Conservation (phyloP, 2,888 invertebrate species). For the Molanna angustata region DNA sequence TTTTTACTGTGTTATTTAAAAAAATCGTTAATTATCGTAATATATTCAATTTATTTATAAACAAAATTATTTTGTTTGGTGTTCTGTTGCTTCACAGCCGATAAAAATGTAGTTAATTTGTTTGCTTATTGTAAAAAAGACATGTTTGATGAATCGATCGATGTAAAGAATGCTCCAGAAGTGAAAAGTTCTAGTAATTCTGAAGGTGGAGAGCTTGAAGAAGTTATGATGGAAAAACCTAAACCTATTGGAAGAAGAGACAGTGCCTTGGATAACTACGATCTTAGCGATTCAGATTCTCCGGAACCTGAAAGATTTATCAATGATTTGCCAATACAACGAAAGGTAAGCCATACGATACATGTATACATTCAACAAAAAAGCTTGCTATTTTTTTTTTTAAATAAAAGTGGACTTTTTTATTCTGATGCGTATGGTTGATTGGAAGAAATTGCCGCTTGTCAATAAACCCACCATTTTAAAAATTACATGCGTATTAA, state of each 20-base stretch:
- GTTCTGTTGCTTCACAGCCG: too few species aligned
- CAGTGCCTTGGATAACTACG: constrained; percentile 22
- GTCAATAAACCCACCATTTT: too few species aligned
- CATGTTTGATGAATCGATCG: constrained; percentile 61
- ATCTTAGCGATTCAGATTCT: constrained; percentile 30
- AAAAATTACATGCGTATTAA: too few species aligned
- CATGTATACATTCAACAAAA: too few species aligned
- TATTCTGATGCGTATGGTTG: too few species aligned
- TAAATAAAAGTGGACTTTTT: too few species aligned
- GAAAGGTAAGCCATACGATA: constrained; percentile 15
- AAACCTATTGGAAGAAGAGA: constrained; percentile 14
- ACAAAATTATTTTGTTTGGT: too few species aligned
- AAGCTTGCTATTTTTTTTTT: too few species aligned
- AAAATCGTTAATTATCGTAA: too few species aligned
- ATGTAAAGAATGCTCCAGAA: constrained; percentile 56
- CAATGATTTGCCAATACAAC: constrained; percentile 26
- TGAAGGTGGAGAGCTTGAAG: constrained; percentile 31
- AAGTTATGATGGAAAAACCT: constrained; percentile 18
- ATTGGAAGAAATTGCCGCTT: too few species aligned
- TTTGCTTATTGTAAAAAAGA: neutral
- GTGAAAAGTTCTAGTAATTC: constrained; percentile 50
- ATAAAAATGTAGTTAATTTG: neutral
- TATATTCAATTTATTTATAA: too few species aligned
- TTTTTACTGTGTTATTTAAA: too few species aligned
- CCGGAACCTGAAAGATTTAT: constrained; percentile 31